Evolutionary conservation across 2,113 vertebrate species (phyloP).

Genomic region (Nicator chloris): DNA sequence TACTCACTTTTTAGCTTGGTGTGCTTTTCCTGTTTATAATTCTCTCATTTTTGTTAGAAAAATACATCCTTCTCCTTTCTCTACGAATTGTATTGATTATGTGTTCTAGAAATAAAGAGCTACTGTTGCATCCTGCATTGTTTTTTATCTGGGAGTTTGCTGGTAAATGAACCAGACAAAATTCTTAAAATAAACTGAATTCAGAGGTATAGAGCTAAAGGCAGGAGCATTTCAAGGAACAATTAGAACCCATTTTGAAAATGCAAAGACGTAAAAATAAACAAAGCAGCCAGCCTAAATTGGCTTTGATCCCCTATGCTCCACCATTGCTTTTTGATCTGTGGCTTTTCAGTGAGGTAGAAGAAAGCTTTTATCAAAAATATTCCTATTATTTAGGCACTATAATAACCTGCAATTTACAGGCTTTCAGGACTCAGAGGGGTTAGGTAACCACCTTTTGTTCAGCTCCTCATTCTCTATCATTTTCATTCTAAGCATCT

Average conservation of each 20-base stretch:
- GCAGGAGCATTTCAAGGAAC: constrained; percentile 29
- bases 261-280: constrained; percentile 12
- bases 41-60: neutral
- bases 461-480: neutral
- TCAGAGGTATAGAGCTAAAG: neutral
- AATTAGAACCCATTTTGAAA: constrained; percentile 34
- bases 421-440: neutral
- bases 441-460: neutral
- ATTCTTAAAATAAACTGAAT: constrained; percentile 2
- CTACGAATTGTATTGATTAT: neutral
- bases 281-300: constrained; percentile 11
- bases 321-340: neutral
- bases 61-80: neutral
- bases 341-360: constrained; percentile 1
- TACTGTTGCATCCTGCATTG: neutral
- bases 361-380: neutral
- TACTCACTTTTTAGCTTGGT: neutral
- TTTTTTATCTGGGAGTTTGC: neutral
- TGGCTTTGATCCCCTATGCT: neutral
- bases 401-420: constrained; percentile 8
- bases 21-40: neutral
- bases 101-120: neutral
- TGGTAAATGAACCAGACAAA: neutral
- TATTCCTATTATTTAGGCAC: neutral
- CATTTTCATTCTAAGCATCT: neutral